A percentile compares a stretch with the other conserved stretches of the same genome.
Conservation (phyloP, 1,140 invertebrate species). For the Penaeus chinensis region DNA sequence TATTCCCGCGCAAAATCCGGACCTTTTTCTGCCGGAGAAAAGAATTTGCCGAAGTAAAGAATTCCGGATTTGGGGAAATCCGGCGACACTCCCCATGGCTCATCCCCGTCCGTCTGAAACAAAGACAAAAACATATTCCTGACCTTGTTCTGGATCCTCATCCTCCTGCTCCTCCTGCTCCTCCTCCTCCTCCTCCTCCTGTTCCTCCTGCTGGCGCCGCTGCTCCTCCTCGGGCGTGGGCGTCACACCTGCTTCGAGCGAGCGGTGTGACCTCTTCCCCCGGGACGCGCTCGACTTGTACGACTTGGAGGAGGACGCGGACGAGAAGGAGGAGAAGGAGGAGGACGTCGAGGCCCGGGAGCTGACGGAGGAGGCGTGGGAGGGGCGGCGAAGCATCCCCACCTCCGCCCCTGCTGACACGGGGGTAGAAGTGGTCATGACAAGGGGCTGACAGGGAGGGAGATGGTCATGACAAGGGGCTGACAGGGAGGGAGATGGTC, state of each 20-base stretch:
- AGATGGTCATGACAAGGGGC: too few species aligned
- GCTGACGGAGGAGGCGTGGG: constrained; percentile 33
- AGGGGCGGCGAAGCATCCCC: constrained; percentile 29
- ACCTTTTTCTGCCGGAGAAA: too few species aligned
- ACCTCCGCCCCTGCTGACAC: constrained; percentile 22
- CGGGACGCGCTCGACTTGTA: neutral
- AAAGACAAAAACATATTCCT: too few species aligned
- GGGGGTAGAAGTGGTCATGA: too few species aligned
- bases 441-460: too few species aligned
- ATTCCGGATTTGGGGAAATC: too few species aligned
- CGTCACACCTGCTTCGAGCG: neutral
- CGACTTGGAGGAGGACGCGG: constrained; percentile 22
- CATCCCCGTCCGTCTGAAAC: too few species aligned
- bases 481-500: too few species aligned
- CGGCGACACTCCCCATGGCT: too few species aligned
- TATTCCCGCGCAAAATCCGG: too few species aligned
- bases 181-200: neutral
- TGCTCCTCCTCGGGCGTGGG: constrained; percentile 33
- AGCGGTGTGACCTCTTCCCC: constrained; percentile 7
- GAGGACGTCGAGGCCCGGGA: constrained; percentile 33
- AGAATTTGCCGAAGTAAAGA: too few species aligned
- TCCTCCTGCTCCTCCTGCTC: neutral
- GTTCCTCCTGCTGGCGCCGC: neutral
- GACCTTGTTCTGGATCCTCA: too few species aligned
- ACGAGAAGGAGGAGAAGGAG: constrained; percentile 24